Evolutionary conservation across 2,888 invertebrate species (phyloP), one percentile per base, ranked within the genome.

Genomic region (Phengaris arion): DNA sequence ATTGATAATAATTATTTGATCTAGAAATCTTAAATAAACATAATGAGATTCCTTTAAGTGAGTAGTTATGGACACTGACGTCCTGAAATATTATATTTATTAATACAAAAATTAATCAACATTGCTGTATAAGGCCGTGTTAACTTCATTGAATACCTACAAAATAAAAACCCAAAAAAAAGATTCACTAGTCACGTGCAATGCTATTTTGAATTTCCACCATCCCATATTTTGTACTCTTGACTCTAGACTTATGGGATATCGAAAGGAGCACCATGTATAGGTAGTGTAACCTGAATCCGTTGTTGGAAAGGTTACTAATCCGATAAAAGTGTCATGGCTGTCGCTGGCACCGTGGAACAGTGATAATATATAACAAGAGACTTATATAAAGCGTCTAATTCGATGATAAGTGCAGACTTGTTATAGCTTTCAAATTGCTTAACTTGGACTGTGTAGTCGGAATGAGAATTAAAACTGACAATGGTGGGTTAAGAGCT

Each of bases 271-370:
- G 22, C 64, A 64, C 35, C 64, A 35, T 45, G 64, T 64, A 64
- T 12, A 6, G 12, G 35, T 54, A 15, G 13, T 72, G 72, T 15
- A 72, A 72, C 72, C 72, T 72, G 54, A 72, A 72, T 72, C 72
- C 54, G 52, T 72, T 72, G 72, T 72, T 72, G 72, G 72, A 72
- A 54, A 72, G 72, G 52, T 70, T 51, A 51, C 54, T 72, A 72
- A 72, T 72, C 72, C 52, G 72, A 72, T 72, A 72, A 72, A 52
- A 52, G 52, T 52, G 72, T 54, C 72, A 35, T 13, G 54, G 35
- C 51, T 72, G 54, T 72, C 72, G 72, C 70, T 22, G 70, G 70
- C 52, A 12, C 52, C 54, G 15, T 13, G 35, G 72, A 2, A 8
- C 64, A 45, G 72, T 54, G 72, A 72, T 72, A 72, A 54, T 52